phyloP scores from a whole-genome alignment of 2,113 vertebrate species.

The Macquaria australasica region DNA sequence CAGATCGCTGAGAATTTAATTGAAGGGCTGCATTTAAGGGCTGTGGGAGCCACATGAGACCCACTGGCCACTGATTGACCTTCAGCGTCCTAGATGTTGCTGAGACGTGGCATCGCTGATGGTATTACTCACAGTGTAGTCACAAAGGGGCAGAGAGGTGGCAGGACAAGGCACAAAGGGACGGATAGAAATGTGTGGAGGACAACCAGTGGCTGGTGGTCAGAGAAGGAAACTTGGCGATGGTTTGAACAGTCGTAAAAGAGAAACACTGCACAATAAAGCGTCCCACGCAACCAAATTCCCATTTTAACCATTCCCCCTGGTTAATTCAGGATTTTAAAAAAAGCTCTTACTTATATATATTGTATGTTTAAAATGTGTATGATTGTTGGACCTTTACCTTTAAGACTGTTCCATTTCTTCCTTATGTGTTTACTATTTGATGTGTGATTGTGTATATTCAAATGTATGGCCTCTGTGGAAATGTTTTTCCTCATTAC shows the following conservation, averaged over 20 bases:
- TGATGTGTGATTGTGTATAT: neutral
- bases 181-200: neutral
- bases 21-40: neutral
- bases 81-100: slow-evolving; percentile 21
- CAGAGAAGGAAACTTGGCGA: neutral
- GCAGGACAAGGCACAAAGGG: slow-evolving; percentile 4
- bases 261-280: neutral
- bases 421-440: neutral
- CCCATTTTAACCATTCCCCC: too few relatives aligned
- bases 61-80: slow-evolving; percentile 33
- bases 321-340: neutral
- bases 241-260: neutral
- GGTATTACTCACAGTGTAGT: slow-evolving; percentile 35
- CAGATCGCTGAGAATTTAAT: neutral
- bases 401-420: neutral
- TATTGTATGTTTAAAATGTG: neutral
- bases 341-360: neutral
- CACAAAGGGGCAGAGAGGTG: slow-evolving; percentile 34
- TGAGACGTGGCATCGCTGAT: slow-evolving; percentile 15
- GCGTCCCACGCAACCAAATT: neutral
- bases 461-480: neutral
- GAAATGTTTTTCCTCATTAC: slow-evolving; percentile 14
- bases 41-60: neutral
- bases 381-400: neutral
- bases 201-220: neutral